A percentile compares a stretch with the other conserved stretches of the same genome.
phyloP scores from a whole-genome alignment of 2,113 vertebrate species.

The Notarius lentiginosus region DNA sequence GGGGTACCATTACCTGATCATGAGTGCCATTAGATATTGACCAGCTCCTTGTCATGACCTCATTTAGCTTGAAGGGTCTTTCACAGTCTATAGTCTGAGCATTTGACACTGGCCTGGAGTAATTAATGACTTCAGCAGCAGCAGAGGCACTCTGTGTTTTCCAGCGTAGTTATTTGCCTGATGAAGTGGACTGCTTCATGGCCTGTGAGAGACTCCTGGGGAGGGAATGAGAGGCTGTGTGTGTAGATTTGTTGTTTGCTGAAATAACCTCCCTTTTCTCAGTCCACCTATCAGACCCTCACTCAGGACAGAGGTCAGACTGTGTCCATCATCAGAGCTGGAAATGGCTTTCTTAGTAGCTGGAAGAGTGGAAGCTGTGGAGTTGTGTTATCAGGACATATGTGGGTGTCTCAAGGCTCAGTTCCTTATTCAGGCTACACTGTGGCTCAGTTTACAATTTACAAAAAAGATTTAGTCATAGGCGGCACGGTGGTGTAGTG shows the following conservation, averaged over 20 bases:
- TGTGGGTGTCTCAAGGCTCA: slow-evolving; percentile 1
- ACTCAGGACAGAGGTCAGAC: slow-evolving; percentile 43
- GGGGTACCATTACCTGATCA: slow-evolving; percentile 25
- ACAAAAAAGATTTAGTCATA: background rate
- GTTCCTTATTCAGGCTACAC: slow-evolving; percentile 13
- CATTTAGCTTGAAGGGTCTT: slow-evolving; percentile 42
- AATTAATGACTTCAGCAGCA: slow-evolving; percentile 52
- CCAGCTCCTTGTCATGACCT: slow-evolving; percentile 37
- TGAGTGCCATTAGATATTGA: slow-evolving; percentile 21
- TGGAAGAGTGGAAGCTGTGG: slow-evolving; percentile 38
- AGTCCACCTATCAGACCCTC: slow-evolving; percentile 38
- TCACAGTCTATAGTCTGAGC: slow-evolving; percentile 38
- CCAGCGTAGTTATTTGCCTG: slow-evolving; percentile 47
- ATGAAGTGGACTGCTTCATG: slow-evolving; percentile 45
- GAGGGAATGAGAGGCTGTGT: slow-evolving; percentile 37
- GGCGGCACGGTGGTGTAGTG: too few relatives aligned
- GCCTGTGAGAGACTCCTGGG: slow-evolving; percentile 40
- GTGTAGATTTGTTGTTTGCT: slow-evolving; percentile 41
- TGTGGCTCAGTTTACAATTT: slow-evolving; percentile 12
- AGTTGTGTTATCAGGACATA: slow-evolving; percentile 19
- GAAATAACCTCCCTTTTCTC: slow-evolving; percentile 41
- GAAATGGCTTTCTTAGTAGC: slow-evolving; percentile 51
- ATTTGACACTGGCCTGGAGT: slow-evolving; percentile 37
- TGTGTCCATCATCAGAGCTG: slow-evolving; percentile 49
- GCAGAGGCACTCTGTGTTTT: slow-evolving; percentile 30